Percentiles rank a stretch among this genome's conserved stretches.
These are phyloP conservation scores for Acromyrmex echinatior DNA, from an alignment of 1,140 invertebrate genomes.

Conservation along the genomic window DNA sequence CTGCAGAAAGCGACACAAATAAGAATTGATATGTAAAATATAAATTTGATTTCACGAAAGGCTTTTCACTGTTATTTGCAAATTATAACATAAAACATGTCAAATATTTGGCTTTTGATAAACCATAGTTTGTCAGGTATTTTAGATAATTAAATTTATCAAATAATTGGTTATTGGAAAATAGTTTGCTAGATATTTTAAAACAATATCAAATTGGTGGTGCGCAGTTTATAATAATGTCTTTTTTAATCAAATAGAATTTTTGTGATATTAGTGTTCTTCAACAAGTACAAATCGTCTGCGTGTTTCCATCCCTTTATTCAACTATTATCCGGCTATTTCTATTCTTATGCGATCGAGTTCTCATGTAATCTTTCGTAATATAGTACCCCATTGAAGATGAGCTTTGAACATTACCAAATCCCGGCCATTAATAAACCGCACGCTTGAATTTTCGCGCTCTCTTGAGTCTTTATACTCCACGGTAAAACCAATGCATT, in stretches of 20 bases:
- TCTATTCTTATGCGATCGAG: background rate
- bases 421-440: slow-evolving; percentile 36
- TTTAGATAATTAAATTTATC: slow-evolving; percentile 20
- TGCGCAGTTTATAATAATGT: background rate
- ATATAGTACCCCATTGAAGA: background rate
- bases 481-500: slow-evolving; percentile 33
- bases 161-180: slow-evolving; percentile 19
- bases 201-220: background rate
- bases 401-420: background rate
- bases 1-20: too few species aligned
- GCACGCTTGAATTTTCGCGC: slow-evolving; percentile 42
- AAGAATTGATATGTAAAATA: background rate
- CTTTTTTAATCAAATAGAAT: background rate
- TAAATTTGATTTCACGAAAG: background rate
- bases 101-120: background rate
- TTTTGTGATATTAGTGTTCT: background rate
- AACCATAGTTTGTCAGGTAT: background rate
- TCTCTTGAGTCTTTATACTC: slow-evolving; percentile 41
- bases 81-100: background rate
- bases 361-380: background rate
- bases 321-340: background rate
- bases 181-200: background rate
- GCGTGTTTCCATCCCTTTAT: background rate
- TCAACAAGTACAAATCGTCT: background rate
- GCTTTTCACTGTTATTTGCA: background rate